Conservation (phyloP, 2,888 invertebrate genomes). For the Drosophila tripunctata region DNA sequence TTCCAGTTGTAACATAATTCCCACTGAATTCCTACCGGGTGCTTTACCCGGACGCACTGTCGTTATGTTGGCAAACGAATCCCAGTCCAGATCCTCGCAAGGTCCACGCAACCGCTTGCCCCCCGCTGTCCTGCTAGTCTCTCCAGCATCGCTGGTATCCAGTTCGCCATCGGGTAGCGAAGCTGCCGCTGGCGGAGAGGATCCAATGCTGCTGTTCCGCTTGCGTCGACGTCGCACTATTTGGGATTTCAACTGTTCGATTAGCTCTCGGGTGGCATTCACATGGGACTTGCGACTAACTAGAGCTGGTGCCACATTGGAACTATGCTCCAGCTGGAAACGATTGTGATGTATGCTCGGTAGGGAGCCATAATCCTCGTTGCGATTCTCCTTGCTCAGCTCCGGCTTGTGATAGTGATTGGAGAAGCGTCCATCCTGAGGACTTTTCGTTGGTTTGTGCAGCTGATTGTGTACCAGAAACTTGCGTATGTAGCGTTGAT, state of each 20-base stretch:
- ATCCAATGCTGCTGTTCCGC: conserved; percentile 56
- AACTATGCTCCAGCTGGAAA: conserved; percentile 22
- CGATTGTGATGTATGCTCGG: conserved; percentile 65
- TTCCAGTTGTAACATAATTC: conserved; percentile 90
- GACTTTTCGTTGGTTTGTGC: conserved; percentile 38
- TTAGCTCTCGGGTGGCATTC: conserved; percentile 53
- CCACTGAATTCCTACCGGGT: conserved; percentile 89
- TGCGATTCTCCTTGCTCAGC: conserved; percentile 65
- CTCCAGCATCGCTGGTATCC: conserved; percentile 65
- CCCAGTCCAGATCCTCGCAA: conserved; percentile 86
- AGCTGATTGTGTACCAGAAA: conserved; percentile 72
- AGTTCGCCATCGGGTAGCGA: conserved; percentile 57
- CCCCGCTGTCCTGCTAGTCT: conserved; percentile 55
- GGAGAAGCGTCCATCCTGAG: conserved; percentile 72
- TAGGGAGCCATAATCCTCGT: conserved; percentile 60
- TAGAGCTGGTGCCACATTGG: conserved; percentile 41
- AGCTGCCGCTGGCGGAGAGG: conserved; percentile 30
- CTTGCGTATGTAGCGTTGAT: conserved; percentile 81
- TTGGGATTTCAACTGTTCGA: conserved; percentile 81
- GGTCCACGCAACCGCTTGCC: conserved; percentile 85
- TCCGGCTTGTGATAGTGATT: conserved; percentile 73
- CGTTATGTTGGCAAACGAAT: conserved; percentile 85
- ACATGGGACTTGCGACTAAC: conserved; percentile 10
- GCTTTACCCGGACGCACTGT: conserved; percentile 89
- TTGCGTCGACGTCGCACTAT: conserved; percentile 76